These are phyloP conservation scores for Clamator glandarius DNA, from an alignment of 2,797 vertebrate genomes.

Conservation along the genomic window DNA sequence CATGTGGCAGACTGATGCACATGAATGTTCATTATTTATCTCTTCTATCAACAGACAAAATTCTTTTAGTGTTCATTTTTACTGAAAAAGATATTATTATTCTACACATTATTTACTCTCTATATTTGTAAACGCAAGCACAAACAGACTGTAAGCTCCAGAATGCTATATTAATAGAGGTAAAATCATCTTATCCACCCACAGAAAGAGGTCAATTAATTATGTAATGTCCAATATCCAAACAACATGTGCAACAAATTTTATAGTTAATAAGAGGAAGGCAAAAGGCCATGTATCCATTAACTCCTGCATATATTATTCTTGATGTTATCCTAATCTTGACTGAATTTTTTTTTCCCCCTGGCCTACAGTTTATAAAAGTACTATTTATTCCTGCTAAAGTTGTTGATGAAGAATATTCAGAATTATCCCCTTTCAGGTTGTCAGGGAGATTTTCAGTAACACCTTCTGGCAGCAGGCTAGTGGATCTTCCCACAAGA, in stretches of 20 bases:
- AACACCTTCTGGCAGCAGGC: background rate
- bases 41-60: background rate
- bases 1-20: background rate
- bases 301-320: background rate
- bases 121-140: background rate
- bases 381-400: background rate
- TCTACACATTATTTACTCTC: background rate
- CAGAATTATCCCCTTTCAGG: background rate
- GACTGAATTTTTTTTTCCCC: background rate
- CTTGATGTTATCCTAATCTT: background rate
- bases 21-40: background rate
- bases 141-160: background rate
- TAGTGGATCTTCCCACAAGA: background rate
- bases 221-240: background rate
- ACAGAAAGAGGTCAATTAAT: background rate
- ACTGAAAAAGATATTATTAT: background rate
- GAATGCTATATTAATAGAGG: background rate
- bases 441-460: background rate
- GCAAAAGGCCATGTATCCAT: background rate
- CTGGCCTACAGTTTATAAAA: background rate
- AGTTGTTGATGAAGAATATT: background rate
- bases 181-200: background rate
- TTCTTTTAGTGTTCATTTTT: background rate
- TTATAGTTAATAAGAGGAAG: background rate
- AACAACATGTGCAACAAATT: background rate